Conservation (phyloP, 64 coral and sea anemone species). For the Montipora efflorescens region DNA sequence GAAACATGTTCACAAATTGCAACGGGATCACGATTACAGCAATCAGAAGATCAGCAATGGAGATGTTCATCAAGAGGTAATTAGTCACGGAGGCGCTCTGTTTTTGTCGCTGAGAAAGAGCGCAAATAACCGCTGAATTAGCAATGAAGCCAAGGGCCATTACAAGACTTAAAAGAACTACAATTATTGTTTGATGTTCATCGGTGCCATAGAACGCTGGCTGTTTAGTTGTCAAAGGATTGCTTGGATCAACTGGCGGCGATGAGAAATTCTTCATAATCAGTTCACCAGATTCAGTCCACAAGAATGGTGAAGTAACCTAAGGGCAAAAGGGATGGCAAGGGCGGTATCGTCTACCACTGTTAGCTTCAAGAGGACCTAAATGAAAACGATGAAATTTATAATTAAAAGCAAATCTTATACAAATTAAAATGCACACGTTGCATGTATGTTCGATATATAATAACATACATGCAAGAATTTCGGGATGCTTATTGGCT, state of each 20-base stretch:
- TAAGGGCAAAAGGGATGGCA: background rate
- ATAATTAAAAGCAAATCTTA: background rate
- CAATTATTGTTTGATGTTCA: background rate
- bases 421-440: background rate
- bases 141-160: conserved; percentile 26
- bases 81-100: conserved; percentile 68
- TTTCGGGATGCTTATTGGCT: too few relatives aligned
- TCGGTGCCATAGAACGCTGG: conserved; percentile 4
- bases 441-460: background rate
- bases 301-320: background rate
- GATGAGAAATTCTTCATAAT: background rate
- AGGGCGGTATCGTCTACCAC: background rate
- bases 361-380: background rate
- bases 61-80: conserved; percentile 86
- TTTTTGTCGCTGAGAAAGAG: conserved; percentile 41
- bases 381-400: background rate
- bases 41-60: conserved; percentile 76
- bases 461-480: too few relatives aligned
- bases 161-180: background rate
- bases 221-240: background rate
- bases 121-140: conserved; percentile 6
- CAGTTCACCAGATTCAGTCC: background rate
- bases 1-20: conserved; percentile 39
- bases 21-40: conserved; percentile 65
- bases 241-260: background rate